Evolutionary conservation across 2,113 vertebrate genomes (phyloP).

Genomic region (Amphiprion percula): DNA sequence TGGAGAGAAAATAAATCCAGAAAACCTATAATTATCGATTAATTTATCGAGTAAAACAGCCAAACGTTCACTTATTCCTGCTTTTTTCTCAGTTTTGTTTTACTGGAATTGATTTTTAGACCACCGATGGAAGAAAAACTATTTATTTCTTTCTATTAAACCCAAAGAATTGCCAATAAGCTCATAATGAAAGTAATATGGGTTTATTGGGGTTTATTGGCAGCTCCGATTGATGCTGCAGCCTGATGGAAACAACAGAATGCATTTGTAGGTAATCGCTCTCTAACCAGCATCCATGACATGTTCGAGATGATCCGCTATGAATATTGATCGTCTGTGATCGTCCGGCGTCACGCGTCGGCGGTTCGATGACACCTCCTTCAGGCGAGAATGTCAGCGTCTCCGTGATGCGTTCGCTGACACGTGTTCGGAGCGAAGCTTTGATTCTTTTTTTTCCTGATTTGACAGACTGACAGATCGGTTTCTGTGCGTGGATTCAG

Average conservation of each 20-base stretch:
- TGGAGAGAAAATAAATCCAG: too few relatives aligned
- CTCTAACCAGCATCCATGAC: neutral
- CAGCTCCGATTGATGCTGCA: too few relatives aligned
- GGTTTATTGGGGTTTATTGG: neutral
- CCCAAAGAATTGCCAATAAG: neutral
- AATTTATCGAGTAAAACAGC: too few relatives aligned
- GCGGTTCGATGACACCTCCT: conserved; percentile 28
- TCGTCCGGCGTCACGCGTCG: conserved; percentile 10
- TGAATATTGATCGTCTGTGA: conserved; percentile 29
- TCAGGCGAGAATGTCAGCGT: neutral
- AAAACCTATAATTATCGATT: too few relatives aligned
- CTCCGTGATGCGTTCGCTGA: conserved; percentile 16
- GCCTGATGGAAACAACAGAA: neutral
- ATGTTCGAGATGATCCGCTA: neutral
- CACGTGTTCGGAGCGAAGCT: neutral
- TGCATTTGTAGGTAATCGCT: neutral
- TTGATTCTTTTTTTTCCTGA: neutral
- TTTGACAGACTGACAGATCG: conserved; percentile 29
- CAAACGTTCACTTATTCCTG: too few relatives aligned
- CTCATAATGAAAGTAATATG: neutral
- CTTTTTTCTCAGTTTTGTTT: too few relatives aligned
- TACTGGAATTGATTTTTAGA: too few relatives aligned
- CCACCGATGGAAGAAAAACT: too few relatives aligned
- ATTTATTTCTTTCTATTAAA: too few relatives aligned
- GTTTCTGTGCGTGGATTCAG: neutral